These are phyloP conservation scores for Heteropelma amictum DNA, from an alignment of 2,888 invertebrate genomes.

Conservation along the genomic window DNA sequence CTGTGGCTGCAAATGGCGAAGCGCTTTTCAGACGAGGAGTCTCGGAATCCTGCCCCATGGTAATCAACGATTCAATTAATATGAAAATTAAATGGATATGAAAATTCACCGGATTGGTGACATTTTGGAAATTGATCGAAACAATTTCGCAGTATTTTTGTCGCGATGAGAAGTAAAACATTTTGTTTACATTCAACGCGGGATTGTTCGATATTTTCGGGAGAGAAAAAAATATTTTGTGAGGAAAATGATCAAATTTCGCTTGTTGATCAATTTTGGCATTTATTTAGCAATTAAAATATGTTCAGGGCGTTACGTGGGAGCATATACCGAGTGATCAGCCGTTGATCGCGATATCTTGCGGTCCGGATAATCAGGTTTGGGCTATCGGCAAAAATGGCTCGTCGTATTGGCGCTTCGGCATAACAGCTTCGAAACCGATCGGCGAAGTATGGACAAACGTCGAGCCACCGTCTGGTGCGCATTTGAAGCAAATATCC, in stretches of 20 bases:
- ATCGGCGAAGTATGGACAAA: constrained; percentile 87
- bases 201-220: too few relatives aligned
- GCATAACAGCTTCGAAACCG: constrained; percentile 84
- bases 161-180: background rate
- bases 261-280: background rate
- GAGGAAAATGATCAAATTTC: background rate
- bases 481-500: constrained; percentile 86
- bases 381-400: constrained; percentile 95
- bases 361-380: constrained; percentile 83
- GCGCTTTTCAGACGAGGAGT: constrained; percentile 90
- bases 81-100: too few relatives aligned
- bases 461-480: constrained; percentile 85
- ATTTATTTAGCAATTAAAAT: background rate
- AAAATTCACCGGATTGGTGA: background rate
- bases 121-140: background rate
- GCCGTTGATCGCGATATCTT: constrained; percentile 86
- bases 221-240: too few relatives aligned
- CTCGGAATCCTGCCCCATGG: constrained; percentile 85
- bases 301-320: constrained; percentile 85
- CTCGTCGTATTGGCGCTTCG: constrained; percentile 89
- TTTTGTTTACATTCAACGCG: too few relatives aligned
- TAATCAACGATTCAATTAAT: constrained; percentile 76
- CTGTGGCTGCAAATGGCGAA: constrained; percentile 91
- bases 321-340: constrained; percentile 91
- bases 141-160: background rate